These are phyloP conservation scores for Paguma larvata DNA, from an alignment of 2,797 vertebrate species.

Conservation along the genomic window DNA sequence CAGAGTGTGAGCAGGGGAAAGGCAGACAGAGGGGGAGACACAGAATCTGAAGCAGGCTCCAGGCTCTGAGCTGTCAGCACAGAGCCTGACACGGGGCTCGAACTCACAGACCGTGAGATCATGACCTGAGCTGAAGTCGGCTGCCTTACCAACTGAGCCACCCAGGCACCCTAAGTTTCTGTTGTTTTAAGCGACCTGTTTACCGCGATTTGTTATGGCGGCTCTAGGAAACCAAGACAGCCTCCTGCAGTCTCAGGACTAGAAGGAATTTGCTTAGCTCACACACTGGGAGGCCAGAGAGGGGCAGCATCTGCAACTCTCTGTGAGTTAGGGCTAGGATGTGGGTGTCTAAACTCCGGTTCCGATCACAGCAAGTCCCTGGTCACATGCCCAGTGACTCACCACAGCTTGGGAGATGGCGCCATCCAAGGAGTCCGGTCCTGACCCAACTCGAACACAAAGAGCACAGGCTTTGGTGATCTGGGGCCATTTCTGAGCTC, in stretches of 20 bases:
- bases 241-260: neutral
- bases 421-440: neutral
- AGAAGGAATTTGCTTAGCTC: neutral
- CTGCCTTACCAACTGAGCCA: no score
- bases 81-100: no score
- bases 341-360: neutral
- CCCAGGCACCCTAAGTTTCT: neutral
- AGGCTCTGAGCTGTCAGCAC: no score
- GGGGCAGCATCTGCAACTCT: neutral
- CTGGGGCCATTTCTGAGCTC: neutral
- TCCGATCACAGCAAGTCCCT: neutral
- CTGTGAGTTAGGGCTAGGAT: neutral
- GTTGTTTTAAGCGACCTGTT: neutral
- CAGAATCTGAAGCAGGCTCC: no score
- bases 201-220: neutral
- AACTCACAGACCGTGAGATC: no score
- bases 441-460: neutral
- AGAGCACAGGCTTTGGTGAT: neutral
- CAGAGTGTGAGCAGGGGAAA: no score
- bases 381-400: slow-evolving; percentile 3
- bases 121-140: no score
- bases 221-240: neutral
- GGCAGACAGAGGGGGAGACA: no score
- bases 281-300: neutral
- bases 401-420: neutral